These are phyloP conservation scores for Diaperis boleti DNA, from an alignment of 2,888 invertebrate genomes.

Conservation along the genomic window DNA sequence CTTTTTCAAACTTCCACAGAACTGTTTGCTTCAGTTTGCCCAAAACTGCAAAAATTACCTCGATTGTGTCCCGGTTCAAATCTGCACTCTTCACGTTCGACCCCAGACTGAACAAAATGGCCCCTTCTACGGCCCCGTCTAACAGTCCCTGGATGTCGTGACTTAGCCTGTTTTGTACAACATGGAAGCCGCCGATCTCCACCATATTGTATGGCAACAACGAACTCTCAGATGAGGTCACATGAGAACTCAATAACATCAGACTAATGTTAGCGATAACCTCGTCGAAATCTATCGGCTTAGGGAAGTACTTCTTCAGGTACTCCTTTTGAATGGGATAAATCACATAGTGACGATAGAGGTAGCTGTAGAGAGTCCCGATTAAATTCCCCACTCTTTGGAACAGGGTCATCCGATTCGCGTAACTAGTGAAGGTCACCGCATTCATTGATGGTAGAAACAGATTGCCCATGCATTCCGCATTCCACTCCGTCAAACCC, in stretches of 20 bases:
- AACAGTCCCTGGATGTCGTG: conserved; percentile 60
- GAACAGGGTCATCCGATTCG: conserved; percentile 68
- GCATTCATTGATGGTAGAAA: conserved; percentile 68
- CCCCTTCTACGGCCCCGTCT: conserved; percentile 61
- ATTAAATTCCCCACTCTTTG: conserved; percentile 70
- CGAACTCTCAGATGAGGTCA: conserved; percentile 66
- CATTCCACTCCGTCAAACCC: conserved; percentile 66
- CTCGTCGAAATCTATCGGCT: conserved; percentile 52
- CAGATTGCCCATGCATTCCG: conserved; percentile 67
- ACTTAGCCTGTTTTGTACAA: conserved; percentile 44
- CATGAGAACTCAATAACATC: conserved; percentile 64
- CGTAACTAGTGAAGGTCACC: conserved; percentile 64
- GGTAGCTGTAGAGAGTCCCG: conserved; percentile 54
- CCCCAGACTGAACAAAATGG: conserved; percentile 65
- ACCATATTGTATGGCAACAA: conserved; percentile 69
- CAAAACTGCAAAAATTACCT: conserved; percentile 60
- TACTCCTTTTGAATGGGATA: conserved; percentile 51
- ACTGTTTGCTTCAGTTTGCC: conserved; percentile 62
- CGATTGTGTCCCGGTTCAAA: conserved; percentile 55
- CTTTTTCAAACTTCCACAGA: conserved; percentile 66
- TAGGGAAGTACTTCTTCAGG: conserved; percentile 56
- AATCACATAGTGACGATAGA: conserved; percentile 49
- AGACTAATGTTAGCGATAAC: conserved; percentile 54
- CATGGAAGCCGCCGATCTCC: conserved; percentile 71
- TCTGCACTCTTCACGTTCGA: conserved; percentile 60